Base-by-base conservation (phyloP, 2,797 vertebrate species). In the Syndactyla subalaris region DNA sequence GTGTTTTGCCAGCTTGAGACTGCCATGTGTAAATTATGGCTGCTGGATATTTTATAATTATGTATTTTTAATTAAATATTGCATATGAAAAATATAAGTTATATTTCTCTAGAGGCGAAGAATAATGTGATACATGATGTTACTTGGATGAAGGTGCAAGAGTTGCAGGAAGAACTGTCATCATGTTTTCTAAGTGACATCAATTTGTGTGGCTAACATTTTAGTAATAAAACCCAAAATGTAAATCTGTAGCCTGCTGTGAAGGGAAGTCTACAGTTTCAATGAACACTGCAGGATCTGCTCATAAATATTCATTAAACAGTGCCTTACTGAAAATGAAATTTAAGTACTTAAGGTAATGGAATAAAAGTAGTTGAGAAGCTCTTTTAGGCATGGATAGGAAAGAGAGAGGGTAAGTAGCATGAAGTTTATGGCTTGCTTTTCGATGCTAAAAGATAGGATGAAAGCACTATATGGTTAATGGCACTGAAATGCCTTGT, bases 291-390 rank as follows among this genome's bases (percentile, higher is more conserved):
- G 96, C 95, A 87, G 97, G 97, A 96, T 88, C 93, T 97, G 62
- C 83, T 98, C 95, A 98, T 98, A 98, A 98, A 98, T 98, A 98
- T 98, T 98, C 97, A 98, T 98, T 98, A 97, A 97, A 96, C 45
- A 87, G 85, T 70, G 96, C 92, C 97, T 97, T 97, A 93, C 95
- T 97, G 97, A 97, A 98, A 98, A 97, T 97, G 91, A 98, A 98
- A 98, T 97, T 96, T 98, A 97, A 98, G 95, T 97, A 95, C 94
- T 96, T 97, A 98, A 97, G 94, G 96, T 98, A 98, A 98, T 97
- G 96, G 90, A 96, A 90, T 96, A 93, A 96, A 97, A 97, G 92
- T 91, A 95, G 93, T 89, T 96, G 95, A 93, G 97, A 96, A 96
- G 85, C 88, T 94, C 57, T 97, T 97, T 96, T 89, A 95, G 81